These are phyloP conservation scores for Ianthella basta DNA, from an alignment of 37 sponge, comb jelly and placozoan genomes.

Conservation along the genomic window DNA sequence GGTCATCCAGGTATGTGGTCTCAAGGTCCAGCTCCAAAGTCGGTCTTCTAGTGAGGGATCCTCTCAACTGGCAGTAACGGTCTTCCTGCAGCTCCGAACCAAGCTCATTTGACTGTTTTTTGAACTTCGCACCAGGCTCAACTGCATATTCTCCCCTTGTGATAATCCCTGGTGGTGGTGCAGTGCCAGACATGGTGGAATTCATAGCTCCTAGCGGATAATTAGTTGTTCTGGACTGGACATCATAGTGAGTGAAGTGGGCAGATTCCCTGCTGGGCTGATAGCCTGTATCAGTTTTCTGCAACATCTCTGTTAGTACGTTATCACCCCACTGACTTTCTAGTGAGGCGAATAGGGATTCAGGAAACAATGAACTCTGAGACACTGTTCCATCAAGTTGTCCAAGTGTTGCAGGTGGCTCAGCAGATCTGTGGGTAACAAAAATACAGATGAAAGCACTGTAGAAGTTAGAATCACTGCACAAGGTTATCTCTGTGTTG, in stretches of 20 bases:
- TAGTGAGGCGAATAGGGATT: neutral
- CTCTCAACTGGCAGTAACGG: neutral
- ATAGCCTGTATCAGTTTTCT: neutral
- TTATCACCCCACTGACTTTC: conserved; percentile 9
- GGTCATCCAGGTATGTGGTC: neutral
- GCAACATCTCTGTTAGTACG: neutral
- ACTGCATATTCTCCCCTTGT: neutral
- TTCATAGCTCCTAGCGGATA: neutral
- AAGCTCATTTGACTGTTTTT: neutral
- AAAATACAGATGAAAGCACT: no score
- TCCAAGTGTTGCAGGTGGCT: neutral
- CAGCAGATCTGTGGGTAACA: neutral
- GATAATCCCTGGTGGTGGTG: neutral
- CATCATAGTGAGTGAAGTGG: no score
- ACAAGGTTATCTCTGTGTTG: no score
- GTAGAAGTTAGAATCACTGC: no score
- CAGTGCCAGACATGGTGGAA: neutral
- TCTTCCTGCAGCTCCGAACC: conserved; percentile 16
- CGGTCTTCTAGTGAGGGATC: neutral
- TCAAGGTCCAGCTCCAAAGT: neutral
- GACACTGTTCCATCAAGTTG: neutral
- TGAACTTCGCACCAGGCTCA: neutral
- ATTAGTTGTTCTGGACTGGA: neutral
- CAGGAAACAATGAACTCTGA: neutral
- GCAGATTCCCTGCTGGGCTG: no score